Evolutionary conservation across 2,888 invertebrate species (phyloP).

Genomic region (Plebejus anna): DNA sequence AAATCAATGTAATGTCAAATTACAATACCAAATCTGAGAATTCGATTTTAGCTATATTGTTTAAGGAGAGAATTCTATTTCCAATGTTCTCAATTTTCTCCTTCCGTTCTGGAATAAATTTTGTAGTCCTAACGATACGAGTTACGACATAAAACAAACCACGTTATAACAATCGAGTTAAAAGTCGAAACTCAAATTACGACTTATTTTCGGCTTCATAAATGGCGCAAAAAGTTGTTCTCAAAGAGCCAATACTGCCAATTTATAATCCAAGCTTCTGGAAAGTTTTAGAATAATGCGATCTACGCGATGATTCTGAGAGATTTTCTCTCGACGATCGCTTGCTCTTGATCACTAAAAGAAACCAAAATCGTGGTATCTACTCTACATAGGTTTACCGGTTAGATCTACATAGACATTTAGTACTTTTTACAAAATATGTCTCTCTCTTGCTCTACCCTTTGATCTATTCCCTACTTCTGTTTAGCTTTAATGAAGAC

Average conservation of each 20-base stretch:
- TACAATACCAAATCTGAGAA: no score
- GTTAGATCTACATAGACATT: not conserved
- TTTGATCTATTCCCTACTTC: no score
- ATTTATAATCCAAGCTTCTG: not conserved
- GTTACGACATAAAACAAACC: not conserved
- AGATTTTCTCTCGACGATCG: not conserved
- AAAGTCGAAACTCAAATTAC: not conserved
- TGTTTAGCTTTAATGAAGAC: no score
- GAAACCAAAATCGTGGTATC: not conserved
- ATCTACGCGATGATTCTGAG: not conserved
- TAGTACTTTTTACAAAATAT: no score
- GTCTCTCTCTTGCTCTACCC: no score
- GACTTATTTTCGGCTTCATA: not conserved
- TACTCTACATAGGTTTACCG: not conserved
- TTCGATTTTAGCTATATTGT: no score
- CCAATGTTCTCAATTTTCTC: no score
- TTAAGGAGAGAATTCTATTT: no score
- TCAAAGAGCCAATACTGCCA: not conserved
- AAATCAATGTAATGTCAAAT: no score
- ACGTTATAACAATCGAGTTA: not conserved
- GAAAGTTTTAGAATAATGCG: conserved; percentile 16
- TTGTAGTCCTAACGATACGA: not conserved
- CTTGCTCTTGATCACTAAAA: not conserved
- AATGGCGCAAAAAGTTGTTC: not conserved
- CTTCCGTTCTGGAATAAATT: not conserved